Percentiles rank a stretch among this genome's conserved stretches.
Conservation (phyloP, 2,888 invertebrate species). For the Athalia circularis region DNA sequence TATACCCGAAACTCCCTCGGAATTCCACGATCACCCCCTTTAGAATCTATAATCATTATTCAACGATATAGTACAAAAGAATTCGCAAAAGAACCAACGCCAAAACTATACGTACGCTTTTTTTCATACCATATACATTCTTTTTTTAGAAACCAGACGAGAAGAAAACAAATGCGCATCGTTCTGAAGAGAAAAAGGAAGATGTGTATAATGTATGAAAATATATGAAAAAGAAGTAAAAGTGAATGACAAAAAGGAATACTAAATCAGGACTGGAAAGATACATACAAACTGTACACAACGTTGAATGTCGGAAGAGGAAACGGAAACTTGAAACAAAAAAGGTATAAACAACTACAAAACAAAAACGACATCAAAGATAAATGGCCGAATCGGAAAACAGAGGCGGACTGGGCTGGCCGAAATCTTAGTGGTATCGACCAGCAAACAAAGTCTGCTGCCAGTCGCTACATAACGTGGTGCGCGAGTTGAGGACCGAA, state of each 20-base stretch:
- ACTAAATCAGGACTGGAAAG: background rate
- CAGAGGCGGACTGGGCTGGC: slow-evolving; percentile 11
- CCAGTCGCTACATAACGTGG: slow-evolving; percentile 24
- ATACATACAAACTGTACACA: no score
- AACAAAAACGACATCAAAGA: slow-evolving; percentile 7
- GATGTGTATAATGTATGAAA: no score
- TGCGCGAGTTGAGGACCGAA: slow-evolving; percentile 19
- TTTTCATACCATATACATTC: no score
- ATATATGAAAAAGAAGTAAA: background rate
- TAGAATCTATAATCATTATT: background rate
- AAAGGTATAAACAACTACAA: background rate
- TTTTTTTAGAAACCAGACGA: no score
- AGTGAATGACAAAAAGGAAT: slow-evolving; percentile 11
- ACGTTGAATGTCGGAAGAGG: slow-evolving; percentile 33
- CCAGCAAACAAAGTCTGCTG: slow-evolving; percentile 5
- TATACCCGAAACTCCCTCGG: background rate
- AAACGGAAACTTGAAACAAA: slow-evolving; percentile 36
- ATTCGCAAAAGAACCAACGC: no score
- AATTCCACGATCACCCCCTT: background rate
- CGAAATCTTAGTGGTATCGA: slow-evolving; percentile 31
- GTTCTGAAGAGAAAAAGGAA: no score
- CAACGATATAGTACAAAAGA: no score
- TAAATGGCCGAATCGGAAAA: slow-evolving; percentile 9
- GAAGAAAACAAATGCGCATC: no score
- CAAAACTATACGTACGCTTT: no score